A percentile compares a stretch with the other conserved stretches of the same genome.
phyloP scores from a whole-genome alignment of 2,797 vertebrate species.

The Margarornis squamiger region DNA sequence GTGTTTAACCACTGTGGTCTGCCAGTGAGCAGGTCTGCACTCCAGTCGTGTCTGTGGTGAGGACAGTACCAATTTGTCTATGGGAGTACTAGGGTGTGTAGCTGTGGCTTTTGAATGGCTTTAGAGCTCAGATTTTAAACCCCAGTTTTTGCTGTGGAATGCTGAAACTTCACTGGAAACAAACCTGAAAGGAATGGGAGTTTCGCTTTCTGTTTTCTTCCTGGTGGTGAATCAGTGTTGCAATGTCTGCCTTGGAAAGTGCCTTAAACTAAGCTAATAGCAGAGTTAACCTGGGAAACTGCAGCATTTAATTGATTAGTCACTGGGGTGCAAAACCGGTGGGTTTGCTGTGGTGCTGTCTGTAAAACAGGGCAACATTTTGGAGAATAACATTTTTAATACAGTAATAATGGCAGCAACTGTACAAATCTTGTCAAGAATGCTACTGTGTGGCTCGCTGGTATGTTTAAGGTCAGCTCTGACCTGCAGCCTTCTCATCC shows the following conservation, averaged over 20 bases:
- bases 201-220: background rate
- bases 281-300: background rate
- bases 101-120: background rate
- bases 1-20: background rate
- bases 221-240: background rate
- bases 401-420: background rate
- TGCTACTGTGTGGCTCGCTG: fast-evolving
- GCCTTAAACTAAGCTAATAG: background rate
- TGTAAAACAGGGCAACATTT: background rate
- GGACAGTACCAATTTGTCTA: fast-evolving
- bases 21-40: background rate
- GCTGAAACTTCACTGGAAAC: background rate
- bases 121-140: background rate
- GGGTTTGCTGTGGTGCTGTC: fast-evolving
- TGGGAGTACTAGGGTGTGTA: background rate
- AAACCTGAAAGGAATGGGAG: background rate
- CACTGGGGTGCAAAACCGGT: background rate
- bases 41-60: background rate
- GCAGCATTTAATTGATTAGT: background rate
- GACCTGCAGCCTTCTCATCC: background rate
- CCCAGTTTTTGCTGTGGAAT: background rate
- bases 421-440: background rate
- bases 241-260: background rate
- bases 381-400: background rate
- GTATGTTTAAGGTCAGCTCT: background rate